Base-by-base conservation (phyloP, 2,888 invertebrate genomes). In the Melanophora roralis region DNA sequence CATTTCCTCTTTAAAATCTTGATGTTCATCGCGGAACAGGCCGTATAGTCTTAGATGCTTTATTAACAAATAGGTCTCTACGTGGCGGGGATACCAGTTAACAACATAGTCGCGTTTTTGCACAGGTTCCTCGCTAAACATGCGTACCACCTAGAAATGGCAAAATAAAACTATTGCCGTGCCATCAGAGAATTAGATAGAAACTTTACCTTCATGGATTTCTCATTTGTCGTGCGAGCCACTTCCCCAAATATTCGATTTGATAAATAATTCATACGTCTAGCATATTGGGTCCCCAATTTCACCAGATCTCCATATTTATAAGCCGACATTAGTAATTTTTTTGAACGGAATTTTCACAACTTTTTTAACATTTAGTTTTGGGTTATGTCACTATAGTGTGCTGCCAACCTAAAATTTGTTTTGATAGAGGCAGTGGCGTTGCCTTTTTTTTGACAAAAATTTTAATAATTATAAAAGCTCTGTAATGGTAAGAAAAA, bases 161-260 rank as follows among this genome's bases (percentile, higher is more conserved):
- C 7, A 3, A 57, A 43, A n/a, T 16, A 16, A 43, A n/a, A 49
- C 23, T n/a, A 38, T 3, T 40, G 19, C 8, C 93, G 11, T 7
- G n/a, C n/a, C n/a, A n/a, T n/a, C n/a, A n/a, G n/a, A n/a, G n/a
- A n/a, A n/a, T n/a, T n/a, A n/a, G n/a, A n/a, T n/a, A n/a, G n/a
- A n/a, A n/a, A 5, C 6, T 27, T 8, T 36, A 86, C 86, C 90
- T 94, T 96, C 94, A 95, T 94, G 0, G 95, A 95, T 86, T 93
- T 94, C 0, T 89, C 81, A 85, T 93, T 94, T 0, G 96, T 97
- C 0, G 94, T 93, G 69, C 95, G 92, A 0, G 93, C 93, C 0
- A 97, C 95, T 90, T 98, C 97, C 0, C 95, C 95, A 88, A 98
- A 98, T 84, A 98, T 97, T 83, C 95, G 92, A 85, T 96, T 95